phyloP scores from a whole-genome alignment of 2,797 vertebrate genomes.

The Carduelis carduelis region DNA sequence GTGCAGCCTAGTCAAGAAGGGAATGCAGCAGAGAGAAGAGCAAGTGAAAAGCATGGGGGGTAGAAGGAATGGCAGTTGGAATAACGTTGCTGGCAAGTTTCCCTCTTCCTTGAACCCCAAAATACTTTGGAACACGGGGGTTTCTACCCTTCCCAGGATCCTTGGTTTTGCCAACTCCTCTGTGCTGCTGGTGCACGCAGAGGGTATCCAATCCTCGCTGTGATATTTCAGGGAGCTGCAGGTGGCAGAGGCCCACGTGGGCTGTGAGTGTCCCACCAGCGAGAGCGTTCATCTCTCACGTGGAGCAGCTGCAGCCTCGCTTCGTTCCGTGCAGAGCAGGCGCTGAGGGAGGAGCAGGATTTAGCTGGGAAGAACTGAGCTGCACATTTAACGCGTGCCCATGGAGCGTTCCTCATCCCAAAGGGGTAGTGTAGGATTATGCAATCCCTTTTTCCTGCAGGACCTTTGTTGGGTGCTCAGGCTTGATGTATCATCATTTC shows the following conservation, averaged over 20 bases:
- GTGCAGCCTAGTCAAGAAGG: neutral
- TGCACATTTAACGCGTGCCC: rapidly evolving
- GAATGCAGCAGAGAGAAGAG: neutral
- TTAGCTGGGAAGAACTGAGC: neutral
- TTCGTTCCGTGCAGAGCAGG: rapidly evolving
- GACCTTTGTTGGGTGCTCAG: neutral
- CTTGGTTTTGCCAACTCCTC: neutral
- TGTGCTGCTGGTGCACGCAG: neutral
- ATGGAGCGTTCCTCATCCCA: rapidly evolving
- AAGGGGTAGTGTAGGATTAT: neutral
- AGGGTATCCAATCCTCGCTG: neutral
- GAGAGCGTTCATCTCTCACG: neutral
- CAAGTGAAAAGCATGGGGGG: neutral
- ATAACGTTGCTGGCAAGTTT: rapidly evolving
- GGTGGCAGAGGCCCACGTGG: neutral
- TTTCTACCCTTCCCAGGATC: neutral
- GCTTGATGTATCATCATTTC: neutral
- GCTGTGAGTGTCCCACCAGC: neutral
- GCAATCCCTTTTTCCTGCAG: neutral
- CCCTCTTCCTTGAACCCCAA: neutral
- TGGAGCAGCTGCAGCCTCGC: rapidly evolving
- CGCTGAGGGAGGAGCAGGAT: neutral
- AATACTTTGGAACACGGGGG: neutral
- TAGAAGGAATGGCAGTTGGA: neutral
- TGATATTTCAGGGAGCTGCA: neutral